Base-by-base conservation (phyloP, 2,797 vertebrate species). In the Salmo trutta region DNA sequence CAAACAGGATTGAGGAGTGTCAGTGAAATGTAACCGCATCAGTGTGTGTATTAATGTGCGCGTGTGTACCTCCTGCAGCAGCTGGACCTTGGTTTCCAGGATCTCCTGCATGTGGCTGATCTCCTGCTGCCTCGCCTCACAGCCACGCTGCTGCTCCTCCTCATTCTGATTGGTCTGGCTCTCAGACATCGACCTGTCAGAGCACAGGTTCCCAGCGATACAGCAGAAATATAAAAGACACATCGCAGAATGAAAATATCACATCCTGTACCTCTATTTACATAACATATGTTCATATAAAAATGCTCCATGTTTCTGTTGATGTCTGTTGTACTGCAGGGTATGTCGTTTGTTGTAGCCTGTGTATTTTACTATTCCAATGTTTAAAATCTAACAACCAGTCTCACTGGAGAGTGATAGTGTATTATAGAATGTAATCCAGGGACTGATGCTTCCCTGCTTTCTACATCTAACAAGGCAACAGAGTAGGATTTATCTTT, bases 81-180 rank as follows among this genome's bases (percentile, higher is more conserved):
- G 93, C 85, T 95, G 95, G 56, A 96, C 95, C 88, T 97, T 97
- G 84, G 93, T 94, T 75, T 96, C 92, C 81, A 97, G 91, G 82
- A 95, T 88, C 74, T 95, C 95, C 0, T 95, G 95, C 78, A 94
- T 93, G 0, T 95, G 95, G 75, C 94, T 91, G 0, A 95, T 95
- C 84, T 97, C 96, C 81, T 94, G 93, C 90, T 96, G 95, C 1
- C 71, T 88, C 79, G 96, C 95, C 12, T 93, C 91, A 83, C 93
- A 93, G 82, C 92, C 93, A 65, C 90, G 92, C 87, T 82, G 93
- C 75, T 95, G 92, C 10, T 92, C 94, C 0, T 93, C 94, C 82
- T 95, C 96, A 91, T 94, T 95, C 84, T 94, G 94, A 88, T 87
- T 93, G 14, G 92, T 93, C 88, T 93, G 79, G 68, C 82, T 92